A percentile compares a stretch with the other conserved stretches of the same genome.
Conservation (phyloP, 30 jellyfish, hydroid and myxozoan species). For the Clytia hemisphaerica region DNA sequence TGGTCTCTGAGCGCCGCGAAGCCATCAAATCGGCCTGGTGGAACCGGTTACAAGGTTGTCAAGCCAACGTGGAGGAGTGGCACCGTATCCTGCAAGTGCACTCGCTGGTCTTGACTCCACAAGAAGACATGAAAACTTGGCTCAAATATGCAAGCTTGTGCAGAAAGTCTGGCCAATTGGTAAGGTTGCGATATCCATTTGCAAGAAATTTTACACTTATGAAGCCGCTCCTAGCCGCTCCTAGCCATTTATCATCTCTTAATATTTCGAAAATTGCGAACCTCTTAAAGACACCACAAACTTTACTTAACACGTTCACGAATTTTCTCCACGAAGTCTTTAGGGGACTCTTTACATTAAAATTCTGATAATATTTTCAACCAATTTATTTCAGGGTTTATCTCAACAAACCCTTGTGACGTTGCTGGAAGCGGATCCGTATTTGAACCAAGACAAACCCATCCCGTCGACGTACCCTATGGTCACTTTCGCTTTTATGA, state of each 20-base stretch:
- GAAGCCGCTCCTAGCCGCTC: too few species aligned
- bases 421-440: slow-evolving; percentile 85
- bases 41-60: slow-evolving; percentile 90
- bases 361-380: too few species aligned
- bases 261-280: too few species aligned
- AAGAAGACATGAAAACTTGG: slow-evolving; percentile 95
- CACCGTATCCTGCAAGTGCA: slow-evolving; percentile 80
- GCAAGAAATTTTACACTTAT: too few species aligned
- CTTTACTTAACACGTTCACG: too few species aligned
- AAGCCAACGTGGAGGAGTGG: slow-evolving; percentile 98
- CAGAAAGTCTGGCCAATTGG: slow-evolving; percentile 90
- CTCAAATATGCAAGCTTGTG: slow-evolving; percentile 89
- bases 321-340: too few species aligned
- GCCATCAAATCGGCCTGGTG: slow-evolving; percentile 91
- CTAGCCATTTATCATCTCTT: too few species aligned
- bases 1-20: slow-evolving; percentile 90
- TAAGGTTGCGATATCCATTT: slow-evolving; percentile 15
- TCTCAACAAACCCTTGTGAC: slow-evolving; percentile 79
- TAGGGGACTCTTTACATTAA: too few species aligned
- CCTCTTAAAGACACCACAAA: too few species aligned
- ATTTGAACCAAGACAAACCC: slow-evolving; percentile 69
- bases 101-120: slow-evolving; percentile 90
- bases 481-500: slow-evolving; percentile 86
- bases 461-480: slow-evolving; percentile 76
- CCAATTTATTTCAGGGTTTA: slow-evolving; percentile 48